Evolutionary conservation across 2,888 invertebrate genomes (phyloP).

Genomic region (Schrankia costaestrigalis): DNA sequence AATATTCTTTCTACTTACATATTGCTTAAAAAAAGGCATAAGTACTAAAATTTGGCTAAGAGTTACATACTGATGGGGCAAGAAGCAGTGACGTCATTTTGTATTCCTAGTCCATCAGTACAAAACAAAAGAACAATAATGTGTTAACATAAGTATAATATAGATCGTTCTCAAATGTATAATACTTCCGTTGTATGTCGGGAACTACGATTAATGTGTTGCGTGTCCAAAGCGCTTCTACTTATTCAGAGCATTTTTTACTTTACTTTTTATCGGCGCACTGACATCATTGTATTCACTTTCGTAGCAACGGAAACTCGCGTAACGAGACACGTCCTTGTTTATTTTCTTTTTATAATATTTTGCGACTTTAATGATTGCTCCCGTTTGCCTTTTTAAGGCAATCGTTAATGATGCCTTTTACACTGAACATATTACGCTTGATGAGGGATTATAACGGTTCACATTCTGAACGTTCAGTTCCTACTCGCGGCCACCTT

Average conservation of each 20-base stretch:
- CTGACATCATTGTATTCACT: conserved; percentile 75
- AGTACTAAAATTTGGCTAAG: too few species aligned
- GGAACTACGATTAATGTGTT: conserved; percentile 43
- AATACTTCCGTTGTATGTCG: conserved; percentile 51
- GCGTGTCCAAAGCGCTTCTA: conserved; percentile 55
- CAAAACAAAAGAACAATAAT: too few species aligned
- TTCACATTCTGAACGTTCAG: conserved; percentile 48
- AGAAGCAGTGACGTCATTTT: too few species aligned
- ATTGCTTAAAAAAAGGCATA: too few species aligned
- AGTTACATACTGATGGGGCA: too few species aligned
- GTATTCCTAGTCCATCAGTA: too few species aligned
- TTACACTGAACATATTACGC: conserved; percentile 69
- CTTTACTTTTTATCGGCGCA: conserved; percentile 60
- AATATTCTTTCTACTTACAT: too few species aligned
- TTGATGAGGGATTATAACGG: conserved; percentile 76
- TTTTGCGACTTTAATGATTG: conserved; percentile 76
- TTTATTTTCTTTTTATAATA: conserved; percentile 72
- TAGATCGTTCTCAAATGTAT: too few species aligned
- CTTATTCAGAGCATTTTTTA: conserved; percentile 70
- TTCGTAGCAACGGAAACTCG: conserved; percentile 76
- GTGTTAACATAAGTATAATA: too few species aligned
- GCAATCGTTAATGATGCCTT: conserved; percentile 77
- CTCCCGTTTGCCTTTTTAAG: conserved; percentile 77
- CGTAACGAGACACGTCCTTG: conserved; percentile 68
- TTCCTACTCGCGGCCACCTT: conserved; percentile 50